phyloP scores from a whole-genome alignment of 2,113 vertebrate species.

The Clupea harengus region DNA sequence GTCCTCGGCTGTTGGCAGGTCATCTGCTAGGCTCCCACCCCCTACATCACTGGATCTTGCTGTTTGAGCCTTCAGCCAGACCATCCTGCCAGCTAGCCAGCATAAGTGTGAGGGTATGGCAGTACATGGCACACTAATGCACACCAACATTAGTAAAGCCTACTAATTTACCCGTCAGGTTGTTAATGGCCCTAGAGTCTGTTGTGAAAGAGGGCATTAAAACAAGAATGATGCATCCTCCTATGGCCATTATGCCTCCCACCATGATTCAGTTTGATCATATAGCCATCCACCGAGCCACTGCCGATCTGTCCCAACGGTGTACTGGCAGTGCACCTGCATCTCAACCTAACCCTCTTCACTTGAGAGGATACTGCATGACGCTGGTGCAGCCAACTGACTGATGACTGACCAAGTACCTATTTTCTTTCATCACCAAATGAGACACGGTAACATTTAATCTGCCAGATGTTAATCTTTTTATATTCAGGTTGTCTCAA shows the following conservation, averaged over 20 bases:
- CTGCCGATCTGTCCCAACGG: background rate
- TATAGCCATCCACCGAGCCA: background rate
- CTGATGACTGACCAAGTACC: background rate
- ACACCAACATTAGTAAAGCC: background rate
- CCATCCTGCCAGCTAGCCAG: slow-evolving; percentile 17
- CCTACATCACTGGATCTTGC: slow-evolving; percentile 24
- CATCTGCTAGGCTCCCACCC: slow-evolving; percentile 21
- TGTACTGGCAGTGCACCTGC: background rate
- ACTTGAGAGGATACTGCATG: background rate
- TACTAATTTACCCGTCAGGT: background rate
- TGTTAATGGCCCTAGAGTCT: background rate
- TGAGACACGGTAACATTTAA: background rate
- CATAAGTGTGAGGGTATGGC: background rate
- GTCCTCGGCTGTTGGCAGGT: slow-evolving; percentile 28
- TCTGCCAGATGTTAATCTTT: background rate
- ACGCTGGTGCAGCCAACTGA: background rate
- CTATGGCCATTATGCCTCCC: background rate
- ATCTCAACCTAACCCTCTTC: too few relatives aligned
- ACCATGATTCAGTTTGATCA: too few relatives aligned
- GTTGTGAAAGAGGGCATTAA: background rate
- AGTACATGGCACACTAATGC: background rate
- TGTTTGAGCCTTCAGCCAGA: slow-evolving; percentile 18
- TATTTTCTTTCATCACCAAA: background rate
- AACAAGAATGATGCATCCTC: background rate
- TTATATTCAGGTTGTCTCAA: background rate